phyloP scores from a whole-genome alignment of 2,888 invertebrate species.

The Ecliptopera silaceata region DNA sequence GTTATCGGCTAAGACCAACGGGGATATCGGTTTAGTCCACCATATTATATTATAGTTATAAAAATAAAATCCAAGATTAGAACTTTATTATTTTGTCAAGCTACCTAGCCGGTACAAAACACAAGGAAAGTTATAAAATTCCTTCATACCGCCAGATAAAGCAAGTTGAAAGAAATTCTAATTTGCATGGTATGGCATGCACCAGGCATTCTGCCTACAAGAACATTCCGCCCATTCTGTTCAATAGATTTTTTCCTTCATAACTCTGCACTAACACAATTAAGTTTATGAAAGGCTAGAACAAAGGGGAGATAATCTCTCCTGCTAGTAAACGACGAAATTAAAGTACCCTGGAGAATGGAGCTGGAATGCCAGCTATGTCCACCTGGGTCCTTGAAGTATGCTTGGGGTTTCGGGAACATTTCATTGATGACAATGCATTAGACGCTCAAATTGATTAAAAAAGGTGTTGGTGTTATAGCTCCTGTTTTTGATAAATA shows the following conservation, averaged over 20 bases:
- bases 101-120: neutral
- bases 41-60: too few relatives aligned
- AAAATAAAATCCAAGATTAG: too few relatives aligned
- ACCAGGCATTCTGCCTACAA: slow-evolving; percentile 17
- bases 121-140: neutral
- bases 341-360: slow-evolving; percentile 48
- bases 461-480: too few relatives aligned
- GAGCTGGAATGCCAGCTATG: slow-evolving; percentile 45
- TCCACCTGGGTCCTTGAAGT: slow-evolving; percentile 41
- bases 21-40: too few relatives aligned
- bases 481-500: too few relatives aligned
- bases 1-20: too few relatives aligned
- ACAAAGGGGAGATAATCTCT: slow-evolving; percentile 73
- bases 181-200: slow-evolving; percentile 24
- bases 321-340: slow-evolving; percentile 64
- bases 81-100: too few relatives aligned
- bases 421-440: slow-evolving; percentile 6
- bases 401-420: slow-evolving; percentile 17
- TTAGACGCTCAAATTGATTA: too few relatives aligned
- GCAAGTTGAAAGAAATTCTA: slow-evolving; percentile 9
- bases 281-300: slow-evolving; percentile 68
- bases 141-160: slow-evolving; percentile 10
- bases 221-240: slow-evolving; percentile 37
- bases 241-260: slow-evolving; percentile 47
- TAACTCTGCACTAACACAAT: slow-evolving; percentile 47